Conservation (phyloP, 2,113 vertebrate species). For the Passer domesticus region DNA sequence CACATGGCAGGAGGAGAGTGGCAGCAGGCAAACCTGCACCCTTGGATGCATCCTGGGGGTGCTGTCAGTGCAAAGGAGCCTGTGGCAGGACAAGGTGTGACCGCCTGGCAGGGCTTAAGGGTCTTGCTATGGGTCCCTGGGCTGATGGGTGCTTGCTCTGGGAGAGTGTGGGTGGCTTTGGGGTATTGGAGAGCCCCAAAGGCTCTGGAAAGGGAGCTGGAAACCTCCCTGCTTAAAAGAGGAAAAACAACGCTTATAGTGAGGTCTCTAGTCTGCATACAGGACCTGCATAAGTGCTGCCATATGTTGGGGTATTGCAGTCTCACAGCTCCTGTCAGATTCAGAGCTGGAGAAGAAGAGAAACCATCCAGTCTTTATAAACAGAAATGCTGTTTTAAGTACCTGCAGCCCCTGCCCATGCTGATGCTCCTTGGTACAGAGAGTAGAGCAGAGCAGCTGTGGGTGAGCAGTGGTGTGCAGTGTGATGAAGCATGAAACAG, state of each 20-base stretch:
- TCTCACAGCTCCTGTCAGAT: not conserved
- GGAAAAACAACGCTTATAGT: not conserved
- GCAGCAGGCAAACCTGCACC: not conserved
- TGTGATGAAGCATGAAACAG: not conserved
- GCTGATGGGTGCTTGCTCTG: not conserved
- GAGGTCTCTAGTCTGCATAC: not conserved
- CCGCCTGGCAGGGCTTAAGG: rapidly evolving
- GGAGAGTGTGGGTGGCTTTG: rapidly evolving
- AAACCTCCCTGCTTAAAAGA: not conserved
- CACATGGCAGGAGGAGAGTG: rapidly evolving
- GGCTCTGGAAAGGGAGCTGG: not conserved
- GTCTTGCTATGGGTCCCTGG: not conserved
- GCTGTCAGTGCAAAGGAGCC: rapidly evolving
- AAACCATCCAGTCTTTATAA: not conserved
- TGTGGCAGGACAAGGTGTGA: rapidly evolving
- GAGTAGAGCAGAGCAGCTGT: not conserved
- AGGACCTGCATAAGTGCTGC: not conserved
- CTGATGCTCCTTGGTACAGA: not conserved
- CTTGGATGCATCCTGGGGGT: rapidly evolving
- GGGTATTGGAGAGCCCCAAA: not conserved
- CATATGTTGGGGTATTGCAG: not conserved
- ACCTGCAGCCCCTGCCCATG: rapidly evolving
- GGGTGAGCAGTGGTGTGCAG: not conserved
- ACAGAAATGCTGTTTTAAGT: not conserved
- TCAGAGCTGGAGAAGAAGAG: not conserved